Evolutionary conservation across 2,113 vertebrate species (phyloP), one percentile per base, ranked within the genome.

Genomic region (Salvelinus alpinus): DNA sequence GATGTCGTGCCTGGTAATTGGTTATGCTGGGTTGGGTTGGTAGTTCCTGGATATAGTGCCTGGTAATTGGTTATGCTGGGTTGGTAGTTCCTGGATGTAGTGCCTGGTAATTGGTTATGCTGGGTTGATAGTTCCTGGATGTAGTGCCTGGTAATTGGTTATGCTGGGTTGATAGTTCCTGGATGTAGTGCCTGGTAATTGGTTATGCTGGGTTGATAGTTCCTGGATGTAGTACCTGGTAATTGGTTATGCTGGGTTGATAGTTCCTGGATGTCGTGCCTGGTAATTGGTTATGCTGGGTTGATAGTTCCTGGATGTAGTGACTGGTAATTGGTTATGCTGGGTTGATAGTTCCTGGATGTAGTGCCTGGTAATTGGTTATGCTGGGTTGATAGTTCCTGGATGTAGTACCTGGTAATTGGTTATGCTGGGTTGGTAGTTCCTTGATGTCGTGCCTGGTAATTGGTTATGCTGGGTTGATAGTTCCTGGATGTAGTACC

Each of bases 261-360:
- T 75, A 60, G 14, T 80, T 57, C 68, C 72, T 1, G 65, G 79
- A 84, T 74, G 77, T 29, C 0, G 0, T 48, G 2, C 47, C 31
- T 34, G 31, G 31, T 34, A 34, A 34, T 6, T 34, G 31, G 31
- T 34, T 34, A 34, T 5, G 31, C 31, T 34, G 29, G 29, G 29
- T 29, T 80, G 71, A n/a, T 75, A 59, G 14, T 80, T 57, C 68
- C 72, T 1, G 65, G 79, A 84, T 74, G 77, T 29, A 3, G 0
- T 48, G 8, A 12, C 31, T 34, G 31, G 31, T 34, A 31, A 34
- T 6, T 34, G 31, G 31, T 34, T 34, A 34, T 5, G 31, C 31
- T 34, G 29, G 29, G 29, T 29, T 81, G 73, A 18, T 75, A 59
- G 14, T 80, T 57, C 68, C 72, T 1, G 65, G 79, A 84, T 74